Percentiles rank a stretch among this genome's conserved stretches.
phyloP scores from a whole-genome alignment of 2,113 vertebrate species.

The Ivindomyrus marchei region DNA sequence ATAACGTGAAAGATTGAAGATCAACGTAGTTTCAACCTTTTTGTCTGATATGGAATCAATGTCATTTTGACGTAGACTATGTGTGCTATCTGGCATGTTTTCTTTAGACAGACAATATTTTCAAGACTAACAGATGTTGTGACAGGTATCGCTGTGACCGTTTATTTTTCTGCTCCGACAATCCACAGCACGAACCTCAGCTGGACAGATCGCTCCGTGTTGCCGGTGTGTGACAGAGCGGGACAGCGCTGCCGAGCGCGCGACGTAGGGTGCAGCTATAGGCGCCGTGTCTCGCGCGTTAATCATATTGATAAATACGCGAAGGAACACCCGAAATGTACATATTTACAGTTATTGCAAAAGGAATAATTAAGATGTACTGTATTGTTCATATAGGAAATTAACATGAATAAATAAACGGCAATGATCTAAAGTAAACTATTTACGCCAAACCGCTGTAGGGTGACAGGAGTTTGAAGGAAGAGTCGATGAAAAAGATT shows the following conservation, averaged over 20 bases:
- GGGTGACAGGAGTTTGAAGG: not conserved
- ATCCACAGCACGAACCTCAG: not conserved
- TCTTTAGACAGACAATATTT: not conserved
- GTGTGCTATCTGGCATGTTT: not conserved
- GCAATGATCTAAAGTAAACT: not conserved
- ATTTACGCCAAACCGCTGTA: not conserved
- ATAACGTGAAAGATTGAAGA: too few relatives aligned
- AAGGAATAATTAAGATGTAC: not conserved
- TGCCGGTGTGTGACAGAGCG: not conserved
- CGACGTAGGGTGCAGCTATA: not conserved
- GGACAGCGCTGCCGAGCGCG: not conserved
- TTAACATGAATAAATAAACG: not conserved
- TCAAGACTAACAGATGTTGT: not conserved
- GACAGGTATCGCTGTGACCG: not conserved
- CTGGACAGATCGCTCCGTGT: not conserved
- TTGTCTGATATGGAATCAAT: too few relatives aligned
- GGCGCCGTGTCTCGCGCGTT: not conserved
- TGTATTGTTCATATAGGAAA: not conserved
- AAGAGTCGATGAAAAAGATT: not conserved
- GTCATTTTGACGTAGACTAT: too few relatives aligned
- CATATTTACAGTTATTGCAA: not conserved
- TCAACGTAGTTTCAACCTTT: too few relatives aligned
- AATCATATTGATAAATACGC: not conserved
- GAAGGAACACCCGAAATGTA: not conserved
- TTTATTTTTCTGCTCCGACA: not conserved